Conservation (phyloP, 2,888 invertebrate genomes). For the Drosophila diplacantha region DNA sequence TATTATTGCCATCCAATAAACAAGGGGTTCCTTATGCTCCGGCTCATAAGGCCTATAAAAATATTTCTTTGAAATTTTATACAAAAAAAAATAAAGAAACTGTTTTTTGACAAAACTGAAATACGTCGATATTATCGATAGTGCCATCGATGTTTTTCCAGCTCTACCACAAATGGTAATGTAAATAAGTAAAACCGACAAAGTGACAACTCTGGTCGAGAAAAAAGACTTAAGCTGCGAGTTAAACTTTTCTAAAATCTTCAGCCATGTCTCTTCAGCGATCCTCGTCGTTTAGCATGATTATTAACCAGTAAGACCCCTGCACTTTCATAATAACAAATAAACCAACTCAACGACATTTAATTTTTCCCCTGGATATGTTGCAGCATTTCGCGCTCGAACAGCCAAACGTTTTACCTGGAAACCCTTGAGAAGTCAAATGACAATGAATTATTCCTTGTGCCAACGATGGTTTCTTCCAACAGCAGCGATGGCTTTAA, state of each 20-base stretch:
- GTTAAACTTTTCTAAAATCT: background rate
- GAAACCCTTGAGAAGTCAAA: background rate
- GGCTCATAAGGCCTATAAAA: no score
- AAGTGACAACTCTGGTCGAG: background rate
- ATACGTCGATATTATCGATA: no score
- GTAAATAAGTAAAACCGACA: background rate
- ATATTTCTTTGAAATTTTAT: no score
- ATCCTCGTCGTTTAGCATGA: constrained; percentile 14
- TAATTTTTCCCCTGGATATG: background rate
- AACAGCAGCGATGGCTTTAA: background rate
- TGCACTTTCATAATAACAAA: no score
- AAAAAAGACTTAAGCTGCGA: background rate
- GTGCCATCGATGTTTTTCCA: no score
- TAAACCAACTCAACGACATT: background rate
- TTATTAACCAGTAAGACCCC: constrained; percentile 27
- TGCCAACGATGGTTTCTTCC: background rate
- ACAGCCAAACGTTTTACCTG: constrained; percentile 2
- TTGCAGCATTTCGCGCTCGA: constrained; percentile 16
- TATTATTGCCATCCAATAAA: no score
- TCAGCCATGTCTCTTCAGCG: constrained; percentile 13
- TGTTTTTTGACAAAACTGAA: no score
- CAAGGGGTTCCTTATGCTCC: no score
- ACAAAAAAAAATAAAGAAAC: no score
- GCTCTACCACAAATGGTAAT: background rate
- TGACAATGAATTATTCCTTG: background rate